Base-by-base conservation (phyloP, 2,113 vertebrate genomes). In the Cyprinus carpio region DNA sequence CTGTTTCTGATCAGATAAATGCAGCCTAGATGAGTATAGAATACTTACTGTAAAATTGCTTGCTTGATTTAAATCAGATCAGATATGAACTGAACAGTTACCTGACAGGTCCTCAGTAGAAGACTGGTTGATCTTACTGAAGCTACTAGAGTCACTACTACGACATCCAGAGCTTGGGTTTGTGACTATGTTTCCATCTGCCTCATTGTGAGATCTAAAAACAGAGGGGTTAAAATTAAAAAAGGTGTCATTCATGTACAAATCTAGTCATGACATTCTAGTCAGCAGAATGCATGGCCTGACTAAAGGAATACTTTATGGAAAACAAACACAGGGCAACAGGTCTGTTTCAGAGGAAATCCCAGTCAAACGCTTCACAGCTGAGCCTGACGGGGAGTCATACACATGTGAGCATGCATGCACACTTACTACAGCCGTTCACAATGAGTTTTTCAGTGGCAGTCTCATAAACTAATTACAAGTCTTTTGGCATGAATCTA, bases 181-280 rank as follows among this genome's bases (percentile, higher is more conserved):
- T 0, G 93, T 89, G 56, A 94, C 94, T 4, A 93, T 90, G 0
- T 93, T 95, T 78, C 96, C 97, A 81, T 98, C 97, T 3, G 93
- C 93, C 90, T 99, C 98, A 23, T 95, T 96, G 94, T 99, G 97
- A 18, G 97, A 97, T 91, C 98, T 99, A 93, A 20, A 87, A 84
- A 93, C 46, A 89, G 67, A 82, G 85, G 62, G 79, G 37, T 51
- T 12, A 1, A 85, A 2, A 15, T 87, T 89, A 87, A 83, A 54
- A 40, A 18, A 15, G 81, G 56, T 81, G 72, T 86, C 34, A 83
- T 82, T 88, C 10, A 67, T 88, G 90, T 75, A 84, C 75, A 34
- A 51, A 18, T 34, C 46, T 11, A 65, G 34, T 27, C 31, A 34
- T 87, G 87, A 85, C 65, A 84, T 58, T 25, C 6, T 15, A 79